Evolutionary conservation across 1,140 invertebrate species (phyloP).

Genomic region (Reticulitermes speratus): DNA sequence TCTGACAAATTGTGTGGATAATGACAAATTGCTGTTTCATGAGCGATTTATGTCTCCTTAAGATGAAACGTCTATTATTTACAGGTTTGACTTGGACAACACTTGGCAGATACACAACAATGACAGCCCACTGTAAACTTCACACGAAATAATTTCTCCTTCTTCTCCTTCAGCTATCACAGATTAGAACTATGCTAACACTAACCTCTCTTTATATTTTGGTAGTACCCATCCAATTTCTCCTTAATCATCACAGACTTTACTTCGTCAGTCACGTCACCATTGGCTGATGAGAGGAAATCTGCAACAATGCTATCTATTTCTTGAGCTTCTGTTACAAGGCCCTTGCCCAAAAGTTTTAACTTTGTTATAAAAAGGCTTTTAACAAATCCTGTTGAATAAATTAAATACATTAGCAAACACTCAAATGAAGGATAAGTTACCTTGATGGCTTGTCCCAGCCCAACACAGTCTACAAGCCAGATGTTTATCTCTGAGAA

Average conservation of each 20-base stretch:
- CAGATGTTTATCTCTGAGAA: no score
- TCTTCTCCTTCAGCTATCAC: not conserved
- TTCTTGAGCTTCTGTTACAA: conserved; percentile 67
- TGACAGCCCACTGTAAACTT: no score
- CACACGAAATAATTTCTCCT: no score
- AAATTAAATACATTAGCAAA: conserved; percentile 3
- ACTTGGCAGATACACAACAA: no score
- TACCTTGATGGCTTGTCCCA: no score
- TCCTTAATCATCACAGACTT: not conserved
- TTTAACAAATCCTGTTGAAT: conserved; percentile 49
- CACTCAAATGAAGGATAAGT: not conserved
- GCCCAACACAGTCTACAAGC: no score
- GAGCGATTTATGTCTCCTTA: no score
- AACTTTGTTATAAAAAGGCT: conserved; percentile 69
- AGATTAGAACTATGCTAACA: not conserved
- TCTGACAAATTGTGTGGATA: no score
- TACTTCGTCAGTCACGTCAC: not conserved
- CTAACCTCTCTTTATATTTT: not conserved
- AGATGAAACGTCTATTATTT: no score
- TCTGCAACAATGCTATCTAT: conserved; percentile 50
- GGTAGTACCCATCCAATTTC: not conserved
- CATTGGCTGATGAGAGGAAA: not conserved
- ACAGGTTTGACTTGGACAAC: no score
- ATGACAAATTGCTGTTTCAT: no score
- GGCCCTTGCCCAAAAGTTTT: conserved; percentile 71